Percentiles rank a stretch among this genome's conserved stretches.
phyloP scores from a whole-genome alignment of 2,888 invertebrate species.

The Clepsis dumicolana region DNA sequence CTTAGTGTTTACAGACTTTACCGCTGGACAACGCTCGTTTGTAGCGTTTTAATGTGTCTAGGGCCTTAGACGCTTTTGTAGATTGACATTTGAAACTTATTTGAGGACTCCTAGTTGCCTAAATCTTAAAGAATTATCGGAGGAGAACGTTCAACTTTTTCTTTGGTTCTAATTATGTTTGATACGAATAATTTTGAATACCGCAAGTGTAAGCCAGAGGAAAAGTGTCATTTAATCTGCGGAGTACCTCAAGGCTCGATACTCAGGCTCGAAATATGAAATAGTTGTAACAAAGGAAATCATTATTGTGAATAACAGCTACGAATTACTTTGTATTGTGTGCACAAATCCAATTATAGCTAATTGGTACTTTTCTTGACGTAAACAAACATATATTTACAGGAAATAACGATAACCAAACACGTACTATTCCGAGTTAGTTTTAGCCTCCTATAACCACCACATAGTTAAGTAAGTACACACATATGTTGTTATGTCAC shows the following conservation, averaged over 20 bases:
- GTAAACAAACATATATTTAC: conserved; percentile 6
- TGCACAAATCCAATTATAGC: background rate
- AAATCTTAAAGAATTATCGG: no score
- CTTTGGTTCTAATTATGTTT: background rate
- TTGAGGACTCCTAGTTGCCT: no score
- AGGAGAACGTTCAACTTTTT: no score
- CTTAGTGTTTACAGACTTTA: no score
- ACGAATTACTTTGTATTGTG: background rate
- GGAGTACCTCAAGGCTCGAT: background rate
- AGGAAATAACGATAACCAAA: conserved; percentile 9
- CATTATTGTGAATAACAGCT: background rate
- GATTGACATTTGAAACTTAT: no score
- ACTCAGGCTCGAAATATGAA: background rate
- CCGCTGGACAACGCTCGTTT: no score
- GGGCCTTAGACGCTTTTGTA: no score
- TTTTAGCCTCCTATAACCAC: background rate
- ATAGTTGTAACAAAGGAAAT: background rate
- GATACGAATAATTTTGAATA: background rate
- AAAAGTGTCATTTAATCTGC: background rate
- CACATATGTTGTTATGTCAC: background rate
- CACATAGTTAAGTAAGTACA: no score
- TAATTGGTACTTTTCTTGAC: background rate
- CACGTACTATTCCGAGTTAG: background rate
- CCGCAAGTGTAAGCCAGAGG: background rate
- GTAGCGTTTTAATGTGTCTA: no score